Percentiles rank a stretch among this genome's conserved stretches.
Conservation (phyloP, 2,113 vertebrate species). For the Dasyprocta punctata region DNA sequence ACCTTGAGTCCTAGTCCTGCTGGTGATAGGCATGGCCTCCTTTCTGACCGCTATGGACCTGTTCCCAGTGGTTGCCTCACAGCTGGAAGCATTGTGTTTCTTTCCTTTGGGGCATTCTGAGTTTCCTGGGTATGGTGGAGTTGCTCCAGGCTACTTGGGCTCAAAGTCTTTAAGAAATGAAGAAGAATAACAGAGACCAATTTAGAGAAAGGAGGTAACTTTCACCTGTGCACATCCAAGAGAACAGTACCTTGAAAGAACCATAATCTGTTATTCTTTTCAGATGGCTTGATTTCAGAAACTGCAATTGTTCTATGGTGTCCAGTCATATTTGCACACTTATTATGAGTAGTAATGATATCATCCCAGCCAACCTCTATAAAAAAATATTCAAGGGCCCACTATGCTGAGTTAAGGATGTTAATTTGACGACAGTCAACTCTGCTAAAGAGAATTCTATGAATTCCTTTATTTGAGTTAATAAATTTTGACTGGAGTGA, state of each 20-base stretch:
- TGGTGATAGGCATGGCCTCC: neutral
- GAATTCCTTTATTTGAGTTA: constrained; percentile 10
- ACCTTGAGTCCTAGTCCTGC: neutral
- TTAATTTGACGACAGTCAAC: neutral
- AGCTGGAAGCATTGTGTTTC: neutral
- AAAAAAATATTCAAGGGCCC: neutral
- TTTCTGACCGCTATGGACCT: rapidly evolving
- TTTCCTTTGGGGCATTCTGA: neutral
- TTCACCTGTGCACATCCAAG: neutral
- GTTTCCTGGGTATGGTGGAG: neutral
- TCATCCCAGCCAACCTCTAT: neutral
- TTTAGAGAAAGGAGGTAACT: neutral
- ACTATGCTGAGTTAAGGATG: neutral
- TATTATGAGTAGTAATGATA: neutral
- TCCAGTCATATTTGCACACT: neutral
- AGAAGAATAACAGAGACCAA: neutral
- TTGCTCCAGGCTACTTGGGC: neutral
- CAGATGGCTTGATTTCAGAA: constrained; percentile 10
- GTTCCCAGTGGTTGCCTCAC: neutral
- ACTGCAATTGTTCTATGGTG: neutral
- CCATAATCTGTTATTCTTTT: neutral
- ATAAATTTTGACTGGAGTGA: neutral
- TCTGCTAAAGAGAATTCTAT: neutral
- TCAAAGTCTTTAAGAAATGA: neutral
- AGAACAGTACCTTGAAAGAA: neutral